Evolutionary conservation across 2,113 vertebrate species (phyloP).

Genomic region (Stomatorhinus ivindoensis): DNA sequence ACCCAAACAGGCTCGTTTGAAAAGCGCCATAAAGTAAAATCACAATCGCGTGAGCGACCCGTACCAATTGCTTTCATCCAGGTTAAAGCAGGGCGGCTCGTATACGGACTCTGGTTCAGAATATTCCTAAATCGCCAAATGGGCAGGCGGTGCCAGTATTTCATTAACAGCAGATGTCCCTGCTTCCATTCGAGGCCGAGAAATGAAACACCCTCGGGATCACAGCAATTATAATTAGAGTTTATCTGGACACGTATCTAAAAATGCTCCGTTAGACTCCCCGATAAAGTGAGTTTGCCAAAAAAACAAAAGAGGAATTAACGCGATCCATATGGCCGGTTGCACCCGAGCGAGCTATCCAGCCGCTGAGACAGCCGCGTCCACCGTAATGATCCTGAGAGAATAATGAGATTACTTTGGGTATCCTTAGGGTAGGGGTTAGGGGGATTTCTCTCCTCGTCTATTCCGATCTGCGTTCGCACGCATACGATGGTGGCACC

Average conservation of each 20-base stretch:
- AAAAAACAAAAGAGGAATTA: background rate
- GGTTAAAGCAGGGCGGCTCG: background rate
- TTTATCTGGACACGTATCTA: background rate
- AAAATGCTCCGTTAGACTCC: background rate
- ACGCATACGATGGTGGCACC: background rate
- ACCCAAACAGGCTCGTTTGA: background rate
- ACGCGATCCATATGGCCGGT: background rate
- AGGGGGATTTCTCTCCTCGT: background rate
- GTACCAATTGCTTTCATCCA: background rate
- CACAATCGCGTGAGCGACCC: background rate
- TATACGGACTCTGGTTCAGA: background rate
- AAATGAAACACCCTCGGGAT: background rate
- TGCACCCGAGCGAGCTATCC: background rate
- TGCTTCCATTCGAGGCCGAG: background rate
- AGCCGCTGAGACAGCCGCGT: background rate
- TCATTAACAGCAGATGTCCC: background rate
- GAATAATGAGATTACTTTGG: background rate
- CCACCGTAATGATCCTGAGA: background rate
- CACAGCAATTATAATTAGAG: background rate
- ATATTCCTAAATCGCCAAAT: background rate
- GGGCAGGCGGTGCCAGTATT: background rate
- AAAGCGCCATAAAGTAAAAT: background rate
- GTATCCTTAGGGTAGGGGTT: background rate
- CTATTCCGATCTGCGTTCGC: background rate
- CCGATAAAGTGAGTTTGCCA: background rate